Base-by-base conservation (phyloP, 2,888 invertebrate genomes). In the Nomada ferruginata region DNA sequence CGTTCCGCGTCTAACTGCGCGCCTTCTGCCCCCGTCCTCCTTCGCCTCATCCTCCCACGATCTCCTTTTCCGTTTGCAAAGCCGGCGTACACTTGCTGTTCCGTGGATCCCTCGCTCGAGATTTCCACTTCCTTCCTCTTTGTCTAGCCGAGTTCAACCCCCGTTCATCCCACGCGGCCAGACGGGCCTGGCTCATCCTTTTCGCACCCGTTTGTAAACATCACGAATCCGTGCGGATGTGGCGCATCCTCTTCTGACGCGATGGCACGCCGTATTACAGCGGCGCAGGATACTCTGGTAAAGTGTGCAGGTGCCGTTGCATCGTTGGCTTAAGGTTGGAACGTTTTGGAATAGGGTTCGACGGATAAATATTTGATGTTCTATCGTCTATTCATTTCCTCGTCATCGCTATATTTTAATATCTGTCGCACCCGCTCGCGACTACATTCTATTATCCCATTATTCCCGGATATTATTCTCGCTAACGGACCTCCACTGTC, bases 1-100 rank as follows among this genome's bases (percentile, higher is more conserved):
- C 83, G 81, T 80, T 79, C 72, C 85, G 76, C 83, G 74, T 88
- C 86, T 82, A 79, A 85, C 83, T 80, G 85, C 85, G 26, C 73
- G 82, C 79, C 84, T 81, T 69, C 81, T 47, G 70, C 55, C 74
- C 44, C 61, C 70, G 5, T 50, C 50, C 59, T 55, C 79, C 82
- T 79, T 44, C 74, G 36, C 65, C 59, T 60, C 77, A 78, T 74
- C 65, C 72, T 55, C 61, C 61, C 52, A 59, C 71, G 72, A 70
- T 65, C 59, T 50, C 47, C 52, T 55, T 50, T 63, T 73, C 60
- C 59, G 55, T 59, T 73, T 50, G 66, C 63, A 36, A 57, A 9
- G 26, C 63, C 61, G 69, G 64, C 60, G 61, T 70, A 36, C 53
- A 53, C 75, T 60, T 61, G 36, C 66, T 29, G 63, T 68, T 29